phyloP scores from a whole-genome alignment of 2,113 vertebrate species.

The Trematocara marginatum region DNA sequence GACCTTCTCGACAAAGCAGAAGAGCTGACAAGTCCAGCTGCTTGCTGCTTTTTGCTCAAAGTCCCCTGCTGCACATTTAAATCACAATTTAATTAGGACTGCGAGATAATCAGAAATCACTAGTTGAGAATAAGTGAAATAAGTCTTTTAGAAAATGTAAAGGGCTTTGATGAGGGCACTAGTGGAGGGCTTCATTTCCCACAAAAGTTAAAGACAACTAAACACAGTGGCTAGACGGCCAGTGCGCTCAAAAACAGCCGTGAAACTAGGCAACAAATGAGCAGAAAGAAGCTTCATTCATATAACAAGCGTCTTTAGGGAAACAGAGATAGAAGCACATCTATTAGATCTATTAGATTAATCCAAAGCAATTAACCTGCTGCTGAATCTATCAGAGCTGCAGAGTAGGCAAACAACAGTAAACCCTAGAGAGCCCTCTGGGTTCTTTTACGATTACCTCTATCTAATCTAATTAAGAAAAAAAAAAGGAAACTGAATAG shows the following conservation, averaged over 20 bases:
- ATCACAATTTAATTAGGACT: not conserved
- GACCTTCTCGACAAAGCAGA: not conserved
- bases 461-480: slow-evolving; percentile 24
- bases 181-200: slow-evolving; percentile 4
- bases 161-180: slow-evolving; percentile 8
- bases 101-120: not conserved
- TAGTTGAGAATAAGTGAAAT: not conserved
- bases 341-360: not conserved
- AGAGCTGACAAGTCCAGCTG: not conserved
- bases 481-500: not conserved
- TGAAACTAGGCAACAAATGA: not conserved
- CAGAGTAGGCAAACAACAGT: slow-evolving; percentile 8
- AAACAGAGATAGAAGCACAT: slow-evolving; percentile 29
- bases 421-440: not conserved
- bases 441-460: slow-evolving; percentile 4
- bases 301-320: not conserved
- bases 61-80: not conserved
- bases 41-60: not conserved
- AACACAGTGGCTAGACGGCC: not conserved
- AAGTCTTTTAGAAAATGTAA: not conserved
- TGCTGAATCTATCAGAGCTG: slow-evolving; percentile 31
- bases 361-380: slow-evolving; percentile 45
- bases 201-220: not conserved
- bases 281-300: slow-evolving; percentile 31
- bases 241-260: not conserved